phyloP scores from a whole-genome alignment of 2,797 vertebrate genomes.

The Pangasius larnaudii region DNA sequence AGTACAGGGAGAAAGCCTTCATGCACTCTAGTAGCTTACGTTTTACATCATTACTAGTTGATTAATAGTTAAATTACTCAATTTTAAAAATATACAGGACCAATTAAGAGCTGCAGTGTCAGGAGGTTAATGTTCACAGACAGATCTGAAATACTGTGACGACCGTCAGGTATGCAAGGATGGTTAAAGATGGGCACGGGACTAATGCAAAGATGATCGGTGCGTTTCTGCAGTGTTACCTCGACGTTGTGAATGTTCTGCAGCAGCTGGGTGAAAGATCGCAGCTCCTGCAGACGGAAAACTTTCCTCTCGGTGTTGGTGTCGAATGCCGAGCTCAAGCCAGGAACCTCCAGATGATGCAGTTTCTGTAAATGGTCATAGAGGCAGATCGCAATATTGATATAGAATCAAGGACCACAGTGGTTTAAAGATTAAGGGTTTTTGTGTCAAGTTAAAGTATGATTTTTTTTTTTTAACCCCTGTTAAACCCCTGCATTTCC shows the following conservation, averaged over 20 bases:
- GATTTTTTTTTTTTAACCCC: too few species aligned
- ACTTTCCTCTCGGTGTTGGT: constrained; percentile 60
- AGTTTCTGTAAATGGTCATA: constrained; percentile 79
- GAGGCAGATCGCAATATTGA: background rate
- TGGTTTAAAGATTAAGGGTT: background rate
- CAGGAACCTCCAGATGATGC: constrained; percentile 73
- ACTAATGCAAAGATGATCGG: background rate
- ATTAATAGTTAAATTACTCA: background rate
- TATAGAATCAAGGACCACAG: background rate
- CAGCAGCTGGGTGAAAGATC: constrained; percentile 84
- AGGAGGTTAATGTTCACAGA: background rate
- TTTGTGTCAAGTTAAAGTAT: background rate
- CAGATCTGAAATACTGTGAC: background rate
- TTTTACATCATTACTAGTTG: background rate
- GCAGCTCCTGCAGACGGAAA: constrained; percentile 82
- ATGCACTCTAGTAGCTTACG: background rate
- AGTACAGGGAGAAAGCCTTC: background rate
- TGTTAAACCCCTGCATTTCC: background rate
- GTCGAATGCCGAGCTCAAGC: constrained; percentile 59
- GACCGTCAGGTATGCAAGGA: background rate
- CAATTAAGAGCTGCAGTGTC: background rate
- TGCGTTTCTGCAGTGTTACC: constrained; percentile 69
- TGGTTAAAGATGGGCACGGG: background rate
- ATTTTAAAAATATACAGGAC: background rate
- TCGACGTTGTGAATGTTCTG: constrained; percentile 87